Conservation (phyloP, 1,140 invertebrate genomes). For the Caenorhabditis remanei region DNA sequence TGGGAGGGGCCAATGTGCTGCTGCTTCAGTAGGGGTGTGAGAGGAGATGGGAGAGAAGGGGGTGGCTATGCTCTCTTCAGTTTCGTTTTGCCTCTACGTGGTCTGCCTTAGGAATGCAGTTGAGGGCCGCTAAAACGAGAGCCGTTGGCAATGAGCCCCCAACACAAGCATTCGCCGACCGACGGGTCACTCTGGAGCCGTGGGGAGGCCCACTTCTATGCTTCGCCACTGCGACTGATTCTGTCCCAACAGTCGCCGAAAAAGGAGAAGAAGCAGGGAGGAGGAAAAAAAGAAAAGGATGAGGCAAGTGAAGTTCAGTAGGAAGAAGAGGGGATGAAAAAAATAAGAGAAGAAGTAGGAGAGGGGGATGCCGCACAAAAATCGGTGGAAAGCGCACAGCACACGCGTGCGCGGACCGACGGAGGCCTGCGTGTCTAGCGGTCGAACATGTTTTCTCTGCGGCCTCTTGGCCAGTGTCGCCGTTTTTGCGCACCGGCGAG, state of each 20-base stretch:
- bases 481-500: slow-evolving; percentile 40
- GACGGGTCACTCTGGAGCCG: slow-evolving; percentile 45
- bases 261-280: background rate
- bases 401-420: slow-evolving; percentile 44
- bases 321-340: background rate
- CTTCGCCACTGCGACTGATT: slow-evolving; percentile 48
- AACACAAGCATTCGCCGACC: slow-evolving; percentile 12
- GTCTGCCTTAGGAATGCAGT: slow-evolving; percentile 52
- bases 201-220: background rate
- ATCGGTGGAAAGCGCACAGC: background rate
- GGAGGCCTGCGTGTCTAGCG: slow-evolving; percentile 44
- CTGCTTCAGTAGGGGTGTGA: slow-evolving; percentile 54
- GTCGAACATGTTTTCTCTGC: slow-evolving; percentile 49
- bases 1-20: slow-evolving; percentile 51
- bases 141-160: slow-evolving; percentile 34
- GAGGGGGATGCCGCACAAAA: slow-evolving; percentile 11
- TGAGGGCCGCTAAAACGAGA: slow-evolving; percentile 45
- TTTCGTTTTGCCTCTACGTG: slow-evolving; percentile 50
- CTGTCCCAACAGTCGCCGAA: background rate
- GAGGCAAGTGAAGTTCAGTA: background rate
- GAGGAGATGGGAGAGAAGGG: slow-evolving; percentile 4
- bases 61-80: slow-evolving; percentile 50
- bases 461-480: slow-evolving; percentile 44
- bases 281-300: background rate
- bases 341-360: background rate